Percentiles rank a stretch among this genome's conserved stretches.
Conservation (phyloP, 1,140 invertebrate genomes). For the Drosophila ohnishii region DNA sequence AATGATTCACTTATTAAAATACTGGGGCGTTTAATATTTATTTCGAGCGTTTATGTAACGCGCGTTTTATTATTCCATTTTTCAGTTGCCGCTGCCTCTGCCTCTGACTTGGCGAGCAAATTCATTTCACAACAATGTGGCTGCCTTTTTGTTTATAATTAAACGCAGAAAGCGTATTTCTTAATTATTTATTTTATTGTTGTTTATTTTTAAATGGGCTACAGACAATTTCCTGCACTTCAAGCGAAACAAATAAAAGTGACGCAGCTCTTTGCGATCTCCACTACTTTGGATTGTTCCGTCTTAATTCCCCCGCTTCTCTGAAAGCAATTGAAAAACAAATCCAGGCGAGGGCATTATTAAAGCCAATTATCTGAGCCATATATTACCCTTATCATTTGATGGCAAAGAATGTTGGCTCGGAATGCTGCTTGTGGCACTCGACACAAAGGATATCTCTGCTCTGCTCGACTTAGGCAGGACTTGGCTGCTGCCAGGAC, state of each 20-base stretch:
- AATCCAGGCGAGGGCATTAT: slow-evolving; percentile 51
- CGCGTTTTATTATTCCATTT: slow-evolving; percentile 56
- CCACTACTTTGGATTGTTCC: slow-evolving; percentile 20
- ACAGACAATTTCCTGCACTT: slow-evolving; percentile 82
- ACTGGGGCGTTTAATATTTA: slow-evolving; percentile 58
- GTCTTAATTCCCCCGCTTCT: neutral
- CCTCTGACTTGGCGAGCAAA: slow-evolving; percentile 25
- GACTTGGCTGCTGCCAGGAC: neutral
- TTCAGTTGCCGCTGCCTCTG: slow-evolving; percentile 23
- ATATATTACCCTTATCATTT: slow-evolving; percentile 53
- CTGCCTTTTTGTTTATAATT: slow-evolving; percentile 74
- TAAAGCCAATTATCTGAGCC: slow-evolving; percentile 62
- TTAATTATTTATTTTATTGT: slow-evolving; percentile 82
- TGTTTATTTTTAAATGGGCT: slow-evolving; percentile 82
- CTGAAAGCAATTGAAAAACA: slow-evolving; percentile 36
- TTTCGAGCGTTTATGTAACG: slow-evolving; percentile 80
- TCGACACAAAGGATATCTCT: slow-evolving; percentile 29
- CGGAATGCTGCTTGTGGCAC: slow-evolving; percentile 19
- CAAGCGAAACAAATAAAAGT: slow-evolving; percentile 79
- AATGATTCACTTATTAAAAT: slow-evolving; percentile 70
- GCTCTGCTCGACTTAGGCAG: slow-evolving; percentile 19
- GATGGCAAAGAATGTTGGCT: slow-evolving; percentile 12
- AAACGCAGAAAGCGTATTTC: slow-evolving; percentile 76
- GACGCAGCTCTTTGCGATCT: slow-evolving; percentile 65
- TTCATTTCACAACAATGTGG: slow-evolving; percentile 53